Evolutionary conservation across 2,888 invertebrate genomes (phyloP).

Genomic region (Torymus tubicola): DNA sequence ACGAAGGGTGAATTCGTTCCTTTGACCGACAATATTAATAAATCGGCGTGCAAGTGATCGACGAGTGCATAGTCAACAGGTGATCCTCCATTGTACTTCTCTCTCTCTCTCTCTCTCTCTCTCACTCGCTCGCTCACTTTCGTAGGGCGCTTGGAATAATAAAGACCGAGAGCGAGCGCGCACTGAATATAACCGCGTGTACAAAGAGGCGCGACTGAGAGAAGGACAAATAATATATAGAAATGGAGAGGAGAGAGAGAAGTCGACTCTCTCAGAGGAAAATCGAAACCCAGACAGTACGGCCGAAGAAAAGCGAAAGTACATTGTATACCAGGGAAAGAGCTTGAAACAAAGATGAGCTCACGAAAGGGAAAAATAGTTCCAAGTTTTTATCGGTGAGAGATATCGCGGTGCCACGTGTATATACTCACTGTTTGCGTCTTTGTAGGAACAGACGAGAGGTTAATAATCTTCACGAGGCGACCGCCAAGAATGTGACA

Average conservation of each 20-base stretch:
- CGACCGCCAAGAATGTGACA: not conserved
- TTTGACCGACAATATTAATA: slow-evolving; percentile 43
- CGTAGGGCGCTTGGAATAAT: slow-evolving; percentile 41
- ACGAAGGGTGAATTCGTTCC: not conserved
- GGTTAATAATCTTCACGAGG: slow-evolving; percentile 17
- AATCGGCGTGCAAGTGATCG: slow-evolving; percentile 42
- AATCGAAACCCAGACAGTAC: slow-evolving; percentile 37
- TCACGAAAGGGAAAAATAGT: not conserved
- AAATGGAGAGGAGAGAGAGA: slow-evolving; percentile 11
- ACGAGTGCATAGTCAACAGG: slow-evolving; percentile 53
- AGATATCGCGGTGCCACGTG: not conserved
- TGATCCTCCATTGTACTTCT: slow-evolving; percentile 48
- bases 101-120: slow-evolving; percentile 18
- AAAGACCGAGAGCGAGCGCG: slow-evolving; percentile 18
- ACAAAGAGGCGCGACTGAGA: slow-evolving; percentile 15
- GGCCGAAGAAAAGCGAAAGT: slow-evolving; percentile 32
- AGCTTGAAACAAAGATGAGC: not conserved
- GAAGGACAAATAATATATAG: slow-evolving; percentile 29
- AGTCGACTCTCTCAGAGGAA: slow-evolving; percentile 10
- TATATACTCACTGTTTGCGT: no score
- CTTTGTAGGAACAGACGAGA: not conserved
- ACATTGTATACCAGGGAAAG: not conserved
- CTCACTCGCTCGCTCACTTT: not conserved
- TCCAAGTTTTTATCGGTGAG: slow-evolving; percentile 21
- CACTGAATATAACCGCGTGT: not conserved